Base-by-base conservation (phyloP, 2,113 vertebrate genomes). In the Gnathonemus echidnorhynchus region DNA sequence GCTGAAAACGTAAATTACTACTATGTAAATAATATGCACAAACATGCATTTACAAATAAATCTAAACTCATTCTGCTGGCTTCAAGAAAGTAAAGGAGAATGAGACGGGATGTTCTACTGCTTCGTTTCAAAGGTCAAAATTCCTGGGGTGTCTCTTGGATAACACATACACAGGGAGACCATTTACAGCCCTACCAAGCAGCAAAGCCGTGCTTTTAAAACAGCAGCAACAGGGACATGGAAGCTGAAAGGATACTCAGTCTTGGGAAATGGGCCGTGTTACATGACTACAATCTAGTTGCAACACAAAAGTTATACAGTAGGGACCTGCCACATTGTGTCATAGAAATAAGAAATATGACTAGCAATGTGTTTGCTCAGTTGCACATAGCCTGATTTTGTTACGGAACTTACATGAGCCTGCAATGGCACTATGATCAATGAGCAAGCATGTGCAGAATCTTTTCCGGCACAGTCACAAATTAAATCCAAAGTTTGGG, bases 121-220 rank as follows among this genome's bases (percentile, higher is more conserved):
- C 13, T 87, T 92, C 91, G 91, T 91, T 92, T 89, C 70, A 94
- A 94, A 95, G 93, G 93, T 94, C 94, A 92, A 87, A 93, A 93
- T 93, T 92, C 92, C 92, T 62, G 87, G 42, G 46, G 88, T 89
- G 93, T 91, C 90, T 93, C 92, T 46, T 87, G 52, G 94, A 92
- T 93, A 93, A 92, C 86, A 70, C 70, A 87, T 56, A 87, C 39
- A 49, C n/a, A 35, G 42, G 48, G 27, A 53, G 2, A 21, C 49
- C 27, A 87, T 87, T 87, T 53, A 53, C 27, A 3, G 62, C n/a
- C 10, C 10, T 70, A 10, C 62, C 3, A 31, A 31, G n/a, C 62
- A 31, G 62, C 62, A 31, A 70, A 31, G n/a, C n/a, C 13, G 10
- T 13, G 62, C 1, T 31, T 70, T 70, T 31, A 31, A 13, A 70